Percentiles rank a stretch among this genome's conserved stretches.
Conservation (phyloP, 1,140 invertebrate genomes). For the Trichogramma pretiosum region DNA sequence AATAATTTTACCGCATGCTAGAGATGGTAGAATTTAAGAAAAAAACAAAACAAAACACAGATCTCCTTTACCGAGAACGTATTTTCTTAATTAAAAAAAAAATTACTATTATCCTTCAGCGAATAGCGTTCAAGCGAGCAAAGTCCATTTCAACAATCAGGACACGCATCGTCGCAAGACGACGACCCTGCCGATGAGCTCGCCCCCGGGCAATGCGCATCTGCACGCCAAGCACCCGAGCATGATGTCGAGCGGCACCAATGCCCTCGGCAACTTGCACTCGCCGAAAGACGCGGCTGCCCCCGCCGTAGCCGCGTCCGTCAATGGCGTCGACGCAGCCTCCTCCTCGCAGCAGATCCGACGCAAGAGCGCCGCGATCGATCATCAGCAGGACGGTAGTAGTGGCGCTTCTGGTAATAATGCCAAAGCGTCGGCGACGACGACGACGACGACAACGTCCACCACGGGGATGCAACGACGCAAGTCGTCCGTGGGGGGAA, state of each 20-base stretch:
- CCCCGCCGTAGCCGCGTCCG: too few species aligned
- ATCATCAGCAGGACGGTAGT: neutral
- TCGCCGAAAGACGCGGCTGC: too few species aligned
- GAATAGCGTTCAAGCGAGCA: slow-evolving; percentile 19
- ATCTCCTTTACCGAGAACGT: neutral
- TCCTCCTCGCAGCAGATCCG: too few species aligned
- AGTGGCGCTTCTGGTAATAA: too few species aligned
- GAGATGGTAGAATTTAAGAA: neutral
- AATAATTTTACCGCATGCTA: too few species aligned
- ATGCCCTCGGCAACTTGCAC: too few species aligned
- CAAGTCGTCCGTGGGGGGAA: too few species aligned
- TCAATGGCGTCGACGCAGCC: too few species aligned
- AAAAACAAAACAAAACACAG: neutral
- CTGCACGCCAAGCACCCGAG: slow-evolving; percentile 29
- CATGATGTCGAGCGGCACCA: slow-evolving; percentile 29
- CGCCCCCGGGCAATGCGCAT: slow-evolving; percentile 25
- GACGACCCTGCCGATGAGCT: slow-evolving; percentile 31
- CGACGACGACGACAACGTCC: too few species aligned
- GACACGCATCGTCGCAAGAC: slow-evolving; percentile 33
- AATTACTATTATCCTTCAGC: slow-evolving; percentile 6
- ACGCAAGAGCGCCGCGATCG: too few species aligned
- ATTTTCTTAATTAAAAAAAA: neutral
- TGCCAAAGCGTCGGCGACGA: too few species aligned
- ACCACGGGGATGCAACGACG: too few species aligned
- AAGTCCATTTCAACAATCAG: slow-evolving; percentile 33